These are phyloP conservation scores for Myotis findleyi DNA, from an alignment of 2,797 vertebrate genomes.

Conservation along the genomic window DNA sequence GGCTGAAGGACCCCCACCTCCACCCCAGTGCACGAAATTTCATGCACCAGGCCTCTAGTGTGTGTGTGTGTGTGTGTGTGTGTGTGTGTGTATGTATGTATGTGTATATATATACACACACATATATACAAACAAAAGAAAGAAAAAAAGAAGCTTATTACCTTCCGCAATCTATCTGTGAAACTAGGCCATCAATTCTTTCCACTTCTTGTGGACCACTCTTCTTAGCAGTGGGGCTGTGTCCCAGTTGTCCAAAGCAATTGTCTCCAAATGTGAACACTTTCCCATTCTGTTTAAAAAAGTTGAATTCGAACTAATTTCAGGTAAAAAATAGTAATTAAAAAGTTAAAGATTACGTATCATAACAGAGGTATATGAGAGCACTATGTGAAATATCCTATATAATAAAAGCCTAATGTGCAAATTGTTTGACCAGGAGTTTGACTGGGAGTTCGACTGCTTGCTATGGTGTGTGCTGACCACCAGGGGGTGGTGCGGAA, in stretches of 20 bases:
- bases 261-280: slow-evolving; percentile 85
- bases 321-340: neutral
- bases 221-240: neutral
- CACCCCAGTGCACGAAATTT: no score
- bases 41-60: no score
- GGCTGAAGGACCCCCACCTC: no score
- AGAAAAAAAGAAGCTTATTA: slow-evolving; percentile 36
- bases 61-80: no score
- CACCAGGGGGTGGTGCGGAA: no score
- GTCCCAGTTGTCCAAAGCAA: slow-evolving; percentile 80
- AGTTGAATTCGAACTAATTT: neutral
- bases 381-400: neutral
- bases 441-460: no score
- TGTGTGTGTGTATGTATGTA: no score
- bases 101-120: neutral
- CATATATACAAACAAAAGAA: no score
- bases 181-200: slow-evolving; percentile 71
- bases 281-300: slow-evolving; percentile 76
- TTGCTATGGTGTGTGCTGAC: no score
- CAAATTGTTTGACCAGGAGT: no score
- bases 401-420: no score
- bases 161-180: slow-evolving; percentile 85
- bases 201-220: slow-evolving; percentile 78
- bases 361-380: neutral
- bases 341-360: neutral